These are phyloP conservation scores for Ivindomyrus marchei DNA, from an alignment of 2,113 vertebrate genomes.

Conservation along the genomic window DNA sequence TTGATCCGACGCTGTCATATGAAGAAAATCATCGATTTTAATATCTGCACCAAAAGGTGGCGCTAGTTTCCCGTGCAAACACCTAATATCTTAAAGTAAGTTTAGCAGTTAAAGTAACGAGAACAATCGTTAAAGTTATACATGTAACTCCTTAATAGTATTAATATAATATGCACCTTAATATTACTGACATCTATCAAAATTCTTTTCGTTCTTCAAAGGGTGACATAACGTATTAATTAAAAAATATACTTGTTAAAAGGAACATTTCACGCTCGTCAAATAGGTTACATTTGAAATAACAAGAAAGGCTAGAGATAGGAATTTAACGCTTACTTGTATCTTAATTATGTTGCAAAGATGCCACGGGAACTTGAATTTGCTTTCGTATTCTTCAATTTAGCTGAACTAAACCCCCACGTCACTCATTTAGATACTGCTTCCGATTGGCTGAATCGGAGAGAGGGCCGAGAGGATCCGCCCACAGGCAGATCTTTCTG, in stretches of 20 bases:
- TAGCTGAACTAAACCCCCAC: constrained; percentile 22
- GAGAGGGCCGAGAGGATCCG: constrained; percentile 23
- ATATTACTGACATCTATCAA: not conserved
- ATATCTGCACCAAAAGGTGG: constrained; percentile 27
- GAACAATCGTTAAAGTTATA: not conserved
- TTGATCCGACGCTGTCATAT: not conserved
- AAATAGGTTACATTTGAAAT: not conserved
- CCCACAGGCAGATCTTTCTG: constrained; percentile 51
- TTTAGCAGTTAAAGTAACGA: not conserved
- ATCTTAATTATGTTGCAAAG: not conserved
- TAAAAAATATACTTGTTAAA: not conserved
- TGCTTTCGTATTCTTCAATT: not conserved
- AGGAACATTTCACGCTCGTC: not conserved
- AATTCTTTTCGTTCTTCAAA: not conserved
- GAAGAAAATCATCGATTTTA: not conserved
- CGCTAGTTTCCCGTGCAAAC: constrained; percentile 17
- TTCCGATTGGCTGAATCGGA: constrained; percentile 39
- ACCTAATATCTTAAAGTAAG: not conserved
- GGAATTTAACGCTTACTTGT: not conserved
- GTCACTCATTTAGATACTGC: constrained; percentile 37
- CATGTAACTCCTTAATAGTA: not conserved
- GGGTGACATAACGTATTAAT: not conserved
- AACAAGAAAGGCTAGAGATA: not conserved
- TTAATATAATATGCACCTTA: not conserved
- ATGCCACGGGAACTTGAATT: not conserved